phyloP scores from a whole-genome alignment of 53 echinoderm and acorn worm genomes.

The Actinopyga echinites region DNA sequence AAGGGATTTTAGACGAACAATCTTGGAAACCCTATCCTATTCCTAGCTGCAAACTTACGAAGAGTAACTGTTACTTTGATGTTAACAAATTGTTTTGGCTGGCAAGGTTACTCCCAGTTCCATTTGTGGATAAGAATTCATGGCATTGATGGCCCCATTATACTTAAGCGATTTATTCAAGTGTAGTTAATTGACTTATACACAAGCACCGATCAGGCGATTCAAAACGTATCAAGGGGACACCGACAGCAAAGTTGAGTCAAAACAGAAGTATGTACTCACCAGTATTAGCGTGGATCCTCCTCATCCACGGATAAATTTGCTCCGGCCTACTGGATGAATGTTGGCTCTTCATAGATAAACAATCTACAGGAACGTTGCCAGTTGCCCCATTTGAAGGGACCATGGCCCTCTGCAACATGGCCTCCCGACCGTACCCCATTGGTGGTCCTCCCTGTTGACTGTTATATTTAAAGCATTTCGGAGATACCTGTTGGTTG shows the following conservation, averaged over 20 bases:
- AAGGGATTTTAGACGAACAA: too few relatives aligned
- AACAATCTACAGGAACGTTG: slow-evolving; percentile 27
- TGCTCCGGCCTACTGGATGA: slow-evolving; percentile 73
- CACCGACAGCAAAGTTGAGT: neutral
- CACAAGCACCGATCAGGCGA: too few relatives aligned
- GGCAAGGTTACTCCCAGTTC: too few relatives aligned
- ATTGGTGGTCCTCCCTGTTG: slow-evolving; percentile 30
- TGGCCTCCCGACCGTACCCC: slow-evolving; percentile 38
- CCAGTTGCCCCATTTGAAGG: slow-evolving; percentile 19
- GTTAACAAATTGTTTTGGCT: too few relatives aligned
- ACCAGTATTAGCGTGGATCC: slow-evolving; percentile 92
- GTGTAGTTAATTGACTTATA: too few relatives aligned
- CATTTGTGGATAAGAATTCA: too few relatives aligned
- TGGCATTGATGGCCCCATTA: too few relatives aligned
- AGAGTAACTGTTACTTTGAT: too few relatives aligned
- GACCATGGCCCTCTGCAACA: slow-evolving; percentile 39
- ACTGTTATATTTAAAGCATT: slow-evolving; percentile 35
- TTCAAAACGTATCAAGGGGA: too few relatives aligned
- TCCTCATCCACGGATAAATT: slow-evolving; percentile 98
- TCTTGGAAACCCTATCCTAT: too few relatives aligned
- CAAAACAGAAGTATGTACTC: slow-evolving; percentile 11
- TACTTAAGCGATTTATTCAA: too few relatives aligned
- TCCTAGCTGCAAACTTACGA: too few relatives aligned
- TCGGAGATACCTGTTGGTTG: slow-evolving; percentile 21
- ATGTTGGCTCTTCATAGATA: slow-evolving; percentile 59